These are phyloP conservation scores for Tillus elongatus DNA, from an alignment of 2,888 invertebrate species.

Conservation along the genomic window DNA sequence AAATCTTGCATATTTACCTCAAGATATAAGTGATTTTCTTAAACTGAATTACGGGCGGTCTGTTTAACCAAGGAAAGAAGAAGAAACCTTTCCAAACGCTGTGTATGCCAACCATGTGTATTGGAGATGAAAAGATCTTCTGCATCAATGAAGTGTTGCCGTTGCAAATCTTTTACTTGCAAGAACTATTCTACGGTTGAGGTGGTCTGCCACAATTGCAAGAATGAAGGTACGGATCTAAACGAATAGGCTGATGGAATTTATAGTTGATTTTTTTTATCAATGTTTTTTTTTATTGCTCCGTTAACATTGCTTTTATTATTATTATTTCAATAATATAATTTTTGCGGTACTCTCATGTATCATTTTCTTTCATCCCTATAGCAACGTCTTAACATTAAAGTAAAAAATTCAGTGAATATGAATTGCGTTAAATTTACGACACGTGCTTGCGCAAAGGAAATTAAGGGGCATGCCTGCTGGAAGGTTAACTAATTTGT, in stretches of 20 bases:
- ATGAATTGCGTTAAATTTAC: slow-evolving; percentile 7
- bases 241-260: slow-evolving; percentile 8
- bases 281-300: background rate
- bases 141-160: slow-evolving; percentile 2
- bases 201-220: slow-evolving; percentile 16
- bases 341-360: background rate
- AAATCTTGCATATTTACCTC: slow-evolving; percentile 16
- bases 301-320: slow-evolving; percentile 1
- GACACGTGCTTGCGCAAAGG: slow-evolving; percentile 5
- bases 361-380: slow-evolving; percentile 4
- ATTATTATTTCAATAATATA: background rate
- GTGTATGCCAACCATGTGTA: slow-evolving; percentile 4
- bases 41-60: slow-evolving; percentile 15
- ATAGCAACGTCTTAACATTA: slow-evolving; percentile 5
- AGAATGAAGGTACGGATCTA: slow-evolving; percentile 11
- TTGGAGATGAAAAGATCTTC: slow-evolving; percentile 1
- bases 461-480: slow-evolving; percentile 5
- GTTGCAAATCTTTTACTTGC: slow-evolving; percentile 14
- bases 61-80: slow-evolving; percentile 13
- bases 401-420: slow-evolving; percentile 5
- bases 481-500: slow-evolving; percentile 7
- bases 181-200: slow-evolving; percentile 18
- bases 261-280: background rate
- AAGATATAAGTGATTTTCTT: slow-evolving; percentile 18
- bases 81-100: slow-evolving; percentile 8